Evolutionary conservation across 2,113 vertebrate genomes (phyloP).

Genomic region (Anolis carolinensis): DNA sequence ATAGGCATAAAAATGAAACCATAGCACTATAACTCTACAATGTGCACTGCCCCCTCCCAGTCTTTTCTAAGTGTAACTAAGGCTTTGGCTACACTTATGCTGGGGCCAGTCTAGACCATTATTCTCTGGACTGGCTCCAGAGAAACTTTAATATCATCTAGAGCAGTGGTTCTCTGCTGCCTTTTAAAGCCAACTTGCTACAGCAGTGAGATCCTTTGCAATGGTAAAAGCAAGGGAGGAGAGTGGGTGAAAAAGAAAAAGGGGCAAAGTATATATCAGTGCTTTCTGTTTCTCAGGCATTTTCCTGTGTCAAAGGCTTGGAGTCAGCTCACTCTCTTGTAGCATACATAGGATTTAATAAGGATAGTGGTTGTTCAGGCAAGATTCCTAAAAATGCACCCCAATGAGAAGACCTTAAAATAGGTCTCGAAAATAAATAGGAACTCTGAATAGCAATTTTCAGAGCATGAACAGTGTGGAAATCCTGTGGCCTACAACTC

Average conservation of each 20-base stretch:
- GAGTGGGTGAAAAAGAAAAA: background rate
- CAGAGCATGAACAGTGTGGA: background rate
- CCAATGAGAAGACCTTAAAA: background rate
- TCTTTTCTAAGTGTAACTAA: too few relatives aligned
- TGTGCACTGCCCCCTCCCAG: too few relatives aligned
- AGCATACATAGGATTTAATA: background rate
- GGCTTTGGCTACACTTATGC: too few relatives aligned
- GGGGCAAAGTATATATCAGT: accelerated
- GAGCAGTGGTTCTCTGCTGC: too few relatives aligned
- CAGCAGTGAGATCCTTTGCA: background rate
- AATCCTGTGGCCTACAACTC: too few relatives aligned
- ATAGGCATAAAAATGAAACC: too few relatives aligned
- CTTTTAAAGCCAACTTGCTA: background rate
- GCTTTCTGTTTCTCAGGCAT: background rate
- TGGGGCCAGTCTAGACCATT: background rate
- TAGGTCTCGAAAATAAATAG: too few relatives aligned
- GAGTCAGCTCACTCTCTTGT: background rate
- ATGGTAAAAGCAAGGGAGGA: background rate
- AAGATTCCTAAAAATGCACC: background rate
- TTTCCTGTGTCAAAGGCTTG: background rate
- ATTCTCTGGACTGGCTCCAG: too few relatives aligned
- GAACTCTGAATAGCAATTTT: background rate
- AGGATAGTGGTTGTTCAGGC: background rate
- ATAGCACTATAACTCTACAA: too few relatives aligned
- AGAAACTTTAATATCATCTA: too few relatives aligned